phyloP scores from a whole-genome alignment of 92 coral and sea anemone species.

The Muricea muricata region DNA sequence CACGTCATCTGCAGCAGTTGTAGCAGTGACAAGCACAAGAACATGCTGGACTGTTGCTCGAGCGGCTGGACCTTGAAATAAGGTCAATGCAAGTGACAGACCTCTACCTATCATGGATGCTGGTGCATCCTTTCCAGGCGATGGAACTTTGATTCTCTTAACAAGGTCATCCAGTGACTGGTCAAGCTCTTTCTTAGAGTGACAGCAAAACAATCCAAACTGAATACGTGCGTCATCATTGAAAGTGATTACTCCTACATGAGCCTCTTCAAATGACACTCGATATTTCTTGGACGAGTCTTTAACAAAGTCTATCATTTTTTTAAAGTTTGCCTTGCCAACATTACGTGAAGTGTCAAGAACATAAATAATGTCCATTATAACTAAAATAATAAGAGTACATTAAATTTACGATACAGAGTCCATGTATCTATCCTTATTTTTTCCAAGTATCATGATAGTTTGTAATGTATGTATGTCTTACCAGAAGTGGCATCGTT shows the following conservation, averaged over 20 bases:
- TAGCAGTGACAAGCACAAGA: constrained; percentile 69
- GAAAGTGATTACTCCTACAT: constrained; percentile 77
- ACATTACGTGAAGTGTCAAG: constrained; percentile 27
- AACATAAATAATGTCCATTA: constrained; percentile 28
- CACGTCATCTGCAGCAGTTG: constrained; percentile 69
- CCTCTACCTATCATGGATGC: constrained; percentile 42
- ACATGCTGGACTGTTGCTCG: constrained; percentile 74
- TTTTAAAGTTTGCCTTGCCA: constrained; percentile 77
- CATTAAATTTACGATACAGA: too few relatives aligned
- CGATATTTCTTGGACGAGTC: constrained; percentile 71
- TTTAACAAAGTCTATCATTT: constrained; percentile 78
- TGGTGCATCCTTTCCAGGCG: constrained; percentile 25
- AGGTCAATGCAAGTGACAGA: constrained; percentile 22
- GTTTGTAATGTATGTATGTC: too few relatives aligned
- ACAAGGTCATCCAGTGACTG: constrained; percentile 8
- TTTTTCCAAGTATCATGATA: not conserved
- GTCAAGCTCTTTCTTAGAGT: constrained; percentile 23
- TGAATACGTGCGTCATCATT: constrained; percentile 40
- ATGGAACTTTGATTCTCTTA: not conserved
- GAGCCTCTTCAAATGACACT: constrained; percentile 71
- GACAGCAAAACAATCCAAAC: constrained; percentile 33
- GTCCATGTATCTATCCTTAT: too few relatives aligned
- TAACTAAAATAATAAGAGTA: not conserved
- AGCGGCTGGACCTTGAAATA: constrained; percentile 42
- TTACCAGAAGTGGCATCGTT: constrained; percentile 35